A percentile compares a stretch with the other conserved stretches of the same genome.
phyloP scores from a whole-genome alignment of 2,797 vertebrate species.

The Sebastes steindachneri region DNA sequence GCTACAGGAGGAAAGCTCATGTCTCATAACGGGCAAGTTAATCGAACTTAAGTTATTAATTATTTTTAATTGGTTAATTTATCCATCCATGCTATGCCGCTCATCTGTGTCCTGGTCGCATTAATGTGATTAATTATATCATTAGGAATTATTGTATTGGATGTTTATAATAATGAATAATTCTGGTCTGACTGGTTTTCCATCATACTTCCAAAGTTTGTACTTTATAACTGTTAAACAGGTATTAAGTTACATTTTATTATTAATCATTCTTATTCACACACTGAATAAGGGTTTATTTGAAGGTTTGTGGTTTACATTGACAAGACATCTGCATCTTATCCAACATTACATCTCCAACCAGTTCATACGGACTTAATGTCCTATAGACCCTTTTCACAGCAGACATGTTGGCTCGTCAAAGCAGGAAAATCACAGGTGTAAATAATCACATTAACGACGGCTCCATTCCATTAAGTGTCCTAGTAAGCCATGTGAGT shows the following conservation, averaged over 20 bases:
- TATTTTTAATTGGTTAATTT: not conserved
- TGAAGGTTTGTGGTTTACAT: not conserved
- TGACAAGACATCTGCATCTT: not conserved
- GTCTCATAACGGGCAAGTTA: not conserved
- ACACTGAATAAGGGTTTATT: too few species aligned
- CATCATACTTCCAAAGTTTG: not conserved
- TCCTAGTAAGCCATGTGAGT: too few species aligned
- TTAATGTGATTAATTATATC: not conserved
- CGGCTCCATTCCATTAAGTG: too few species aligned
- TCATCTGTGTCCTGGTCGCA: not conserved
- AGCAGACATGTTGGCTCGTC: too few species aligned
- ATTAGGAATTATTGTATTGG: not conserved
- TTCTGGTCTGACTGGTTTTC: not conserved
- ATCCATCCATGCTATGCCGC: not conserved
- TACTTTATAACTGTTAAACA: not conserved
- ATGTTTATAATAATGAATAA: not conserved
- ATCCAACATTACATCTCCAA: not conserved
- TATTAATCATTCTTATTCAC: too few species aligned
- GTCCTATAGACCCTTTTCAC: too few species aligned
- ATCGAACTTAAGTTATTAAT: not conserved
- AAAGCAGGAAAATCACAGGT: too few species aligned
- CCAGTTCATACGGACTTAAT: not conserved
- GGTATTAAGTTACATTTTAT: not conserved
- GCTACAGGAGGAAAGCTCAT: not conserved
- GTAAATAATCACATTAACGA: too few species aligned